A percentile compares a stretch with the other conserved stretches of the same genome.
Evolutionary conservation across 2,888 invertebrate genomes (phyloP).

Genomic region (Archips crataeganus): DNA sequence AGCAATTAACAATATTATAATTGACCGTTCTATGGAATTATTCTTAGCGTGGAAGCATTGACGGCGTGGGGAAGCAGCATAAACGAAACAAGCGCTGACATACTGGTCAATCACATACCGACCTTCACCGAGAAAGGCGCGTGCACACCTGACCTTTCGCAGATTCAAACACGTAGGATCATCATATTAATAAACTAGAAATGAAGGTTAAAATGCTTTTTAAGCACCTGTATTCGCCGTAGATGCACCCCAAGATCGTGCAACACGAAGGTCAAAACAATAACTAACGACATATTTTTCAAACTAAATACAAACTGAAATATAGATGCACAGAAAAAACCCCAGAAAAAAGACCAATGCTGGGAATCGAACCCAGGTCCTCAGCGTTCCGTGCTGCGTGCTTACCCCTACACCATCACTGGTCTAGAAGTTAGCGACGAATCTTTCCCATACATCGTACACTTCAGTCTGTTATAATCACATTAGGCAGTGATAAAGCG

Average conservation of each 20-base stretch:
- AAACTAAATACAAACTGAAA: too few species aligned
- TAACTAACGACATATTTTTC: conserved; percentile 1
- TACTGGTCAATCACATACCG: conserved; percentile 41
- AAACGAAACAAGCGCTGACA: conserved; percentile 26
- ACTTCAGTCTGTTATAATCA: too few species aligned
- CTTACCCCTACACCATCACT: too few species aligned
- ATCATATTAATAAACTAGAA: conserved; percentile 31
- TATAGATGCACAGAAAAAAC: too few species aligned
- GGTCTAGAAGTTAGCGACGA: too few species aligned
- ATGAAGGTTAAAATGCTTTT: conserved; percentile 15
- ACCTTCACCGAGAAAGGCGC: conserved; percentile 41
- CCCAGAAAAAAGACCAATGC: too few species aligned
- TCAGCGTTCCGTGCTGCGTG: too few species aligned
- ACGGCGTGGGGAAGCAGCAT: conserved; percentile 27
- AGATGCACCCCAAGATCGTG: conserved; percentile 23
- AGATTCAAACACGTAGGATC: conserved; percentile 31
- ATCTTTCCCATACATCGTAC: too few species aligned
- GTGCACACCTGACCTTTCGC: conserved; percentile 36
- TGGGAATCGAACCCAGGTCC: too few species aligned
- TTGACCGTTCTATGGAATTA: conserved; percentile 5
- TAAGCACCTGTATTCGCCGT: conserved; percentile 1
- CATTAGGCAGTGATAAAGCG: too few species aligned
- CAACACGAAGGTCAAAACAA: conserved; percentile 24
- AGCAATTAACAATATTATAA: too few species aligned
- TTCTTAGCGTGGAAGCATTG: conserved; percentile 14